These are phyloP conservation scores for Cremastinae sp. DNA, from an alignment of 2,888 invertebrate genomes.

Conservation along the genomic window DNA sequence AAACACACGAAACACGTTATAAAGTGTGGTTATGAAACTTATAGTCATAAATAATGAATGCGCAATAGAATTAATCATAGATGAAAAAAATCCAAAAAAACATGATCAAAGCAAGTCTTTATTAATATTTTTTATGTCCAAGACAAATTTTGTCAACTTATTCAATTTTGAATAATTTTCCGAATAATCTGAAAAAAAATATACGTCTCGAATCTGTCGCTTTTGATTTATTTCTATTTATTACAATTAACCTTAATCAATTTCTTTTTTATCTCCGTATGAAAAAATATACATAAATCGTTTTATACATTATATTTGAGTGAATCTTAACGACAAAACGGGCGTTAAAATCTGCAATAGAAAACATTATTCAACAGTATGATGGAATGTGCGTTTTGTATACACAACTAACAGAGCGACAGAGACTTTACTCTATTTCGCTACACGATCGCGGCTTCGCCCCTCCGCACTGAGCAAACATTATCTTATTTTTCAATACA, in stretches of 20 bases:
- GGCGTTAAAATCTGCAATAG: slow-evolving; percentile 34
- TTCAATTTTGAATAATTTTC: too few relatives aligned
- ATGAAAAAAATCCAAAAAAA: too few relatives aligned
- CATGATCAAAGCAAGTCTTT: too few relatives aligned
- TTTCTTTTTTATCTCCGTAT: not conserved
- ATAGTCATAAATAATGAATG: too few relatives aligned
- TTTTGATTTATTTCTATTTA: slow-evolving; percentile 15
- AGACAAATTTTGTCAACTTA: too few relatives aligned
- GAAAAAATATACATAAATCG: slow-evolving; percentile 35
- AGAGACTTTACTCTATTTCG: slow-evolving; percentile 6
- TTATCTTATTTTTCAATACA: not conserved
- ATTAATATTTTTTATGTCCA: too few relatives aligned
- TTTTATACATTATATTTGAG: slow-evolving; percentile 16
- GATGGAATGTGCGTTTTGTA: slow-evolving; percentile 26
- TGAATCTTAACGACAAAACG: slow-evolving; percentile 21
- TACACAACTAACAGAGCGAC: slow-evolving; percentile 6
- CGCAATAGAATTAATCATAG: too few relatives aligned
- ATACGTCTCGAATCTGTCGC: too few relatives aligned
- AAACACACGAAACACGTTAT: too few relatives aligned
- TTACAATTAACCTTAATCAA: not conserved
- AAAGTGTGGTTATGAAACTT: too few relatives aligned
- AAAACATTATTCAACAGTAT: slow-evolving; percentile 32
- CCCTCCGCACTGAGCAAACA: slow-evolving; percentile 32
- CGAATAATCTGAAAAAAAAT: too few relatives aligned
- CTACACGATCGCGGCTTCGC: slow-evolving; percentile 27